Percentiles rank a stretch among this genome's conserved stretches.
phyloP scores from a whole-genome alignment of 2,797 vertebrate species.

The Rousettus madagascariensis region DNA sequence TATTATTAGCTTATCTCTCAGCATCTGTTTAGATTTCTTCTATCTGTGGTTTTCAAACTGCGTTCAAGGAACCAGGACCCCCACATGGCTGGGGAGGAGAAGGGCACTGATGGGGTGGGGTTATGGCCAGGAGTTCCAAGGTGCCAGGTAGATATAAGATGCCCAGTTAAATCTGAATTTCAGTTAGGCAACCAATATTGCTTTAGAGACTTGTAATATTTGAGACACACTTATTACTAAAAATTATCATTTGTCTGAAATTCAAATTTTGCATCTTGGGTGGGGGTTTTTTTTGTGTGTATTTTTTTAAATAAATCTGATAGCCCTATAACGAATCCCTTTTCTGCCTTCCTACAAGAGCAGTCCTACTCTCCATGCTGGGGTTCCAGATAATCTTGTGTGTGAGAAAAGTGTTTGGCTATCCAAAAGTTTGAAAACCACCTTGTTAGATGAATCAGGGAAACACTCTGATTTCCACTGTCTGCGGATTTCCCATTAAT shows the following conservation, averaged over 20 bases:
- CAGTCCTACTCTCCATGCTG: not conserved
- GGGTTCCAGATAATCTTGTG: not conserved
- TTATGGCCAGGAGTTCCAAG: accelerated
- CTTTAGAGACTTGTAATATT: not conserved
- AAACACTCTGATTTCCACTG: not conserved
- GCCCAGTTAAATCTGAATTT: not conserved
- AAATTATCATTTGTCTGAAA: conserved; percentile 13
- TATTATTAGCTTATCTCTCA: not conserved
- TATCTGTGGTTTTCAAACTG: not conserved
- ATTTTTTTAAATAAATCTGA: not conserved
- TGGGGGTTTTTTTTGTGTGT: too few species aligned
- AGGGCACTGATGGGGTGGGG: not conserved
- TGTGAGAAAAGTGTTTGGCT: not conserved
- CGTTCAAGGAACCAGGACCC: not conserved
- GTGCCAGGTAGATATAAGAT: not conserved
- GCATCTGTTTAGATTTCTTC: not conserved
- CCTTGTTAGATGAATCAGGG: not conserved
- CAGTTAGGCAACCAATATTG: not conserved
- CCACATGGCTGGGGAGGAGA: not conserved
- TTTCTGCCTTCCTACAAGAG: not conserved
- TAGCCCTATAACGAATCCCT: not conserved
- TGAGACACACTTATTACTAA: not conserved
- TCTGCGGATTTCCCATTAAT: conserved; percentile 43
- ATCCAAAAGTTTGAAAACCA: not conserved
- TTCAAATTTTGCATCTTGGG: not conserved